Conservation (phyloP, 2,113 vertebrate genomes). For the Indicator maculatus region DNA sequence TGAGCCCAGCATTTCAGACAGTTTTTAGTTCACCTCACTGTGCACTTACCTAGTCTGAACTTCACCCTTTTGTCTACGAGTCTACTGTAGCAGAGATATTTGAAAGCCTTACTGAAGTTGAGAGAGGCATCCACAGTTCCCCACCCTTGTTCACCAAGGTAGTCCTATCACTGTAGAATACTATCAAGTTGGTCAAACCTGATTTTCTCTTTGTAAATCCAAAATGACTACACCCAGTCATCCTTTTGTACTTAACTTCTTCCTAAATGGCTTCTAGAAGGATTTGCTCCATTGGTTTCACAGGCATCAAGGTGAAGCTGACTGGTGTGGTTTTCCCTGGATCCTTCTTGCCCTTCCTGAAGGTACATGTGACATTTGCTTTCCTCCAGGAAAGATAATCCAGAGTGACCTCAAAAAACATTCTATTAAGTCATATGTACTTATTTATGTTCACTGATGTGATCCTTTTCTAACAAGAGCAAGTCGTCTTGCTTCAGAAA, state of each 20-base stretch:
- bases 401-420: background rate
- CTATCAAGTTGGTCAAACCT: background rate
- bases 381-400: background rate
- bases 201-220: background rate
- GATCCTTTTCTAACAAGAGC: background rate
- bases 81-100: background rate
- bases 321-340: background rate
- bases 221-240: background rate
- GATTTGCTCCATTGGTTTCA: background rate
- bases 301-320: background rate
- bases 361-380: background rate
- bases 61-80: background rate
- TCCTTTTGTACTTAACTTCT: background rate
- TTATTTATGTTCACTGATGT: background rate
- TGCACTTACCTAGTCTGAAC: background rate
- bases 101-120: background rate
- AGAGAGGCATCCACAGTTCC: background rate
- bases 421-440: background rate
- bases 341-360: background rate
- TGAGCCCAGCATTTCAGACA: background rate
- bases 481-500: background rate
- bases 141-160: background rate
- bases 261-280: background rate
- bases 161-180: background rate
- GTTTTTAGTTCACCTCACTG: background rate